A percentile compares a stretch with the other conserved stretches of the same genome.
Conservation (phyloP, 2,888 invertebrate genomes). For the Onchidella celtica region DNA sequence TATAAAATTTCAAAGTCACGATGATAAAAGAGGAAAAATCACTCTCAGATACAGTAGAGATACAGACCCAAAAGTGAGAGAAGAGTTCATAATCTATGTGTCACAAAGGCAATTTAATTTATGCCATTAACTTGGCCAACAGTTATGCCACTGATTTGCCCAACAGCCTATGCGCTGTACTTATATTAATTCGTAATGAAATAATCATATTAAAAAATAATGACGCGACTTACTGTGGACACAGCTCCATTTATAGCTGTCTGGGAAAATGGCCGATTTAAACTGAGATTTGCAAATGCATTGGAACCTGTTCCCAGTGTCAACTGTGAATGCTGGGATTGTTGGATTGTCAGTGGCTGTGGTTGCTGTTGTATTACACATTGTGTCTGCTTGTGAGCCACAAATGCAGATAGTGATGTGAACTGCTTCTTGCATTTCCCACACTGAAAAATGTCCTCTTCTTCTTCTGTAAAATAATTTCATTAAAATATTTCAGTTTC, state of each 20-base stretch:
- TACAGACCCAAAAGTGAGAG: too few relatives aligned
- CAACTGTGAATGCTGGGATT: constrained; percentile 48
- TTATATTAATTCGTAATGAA: too few relatives aligned
- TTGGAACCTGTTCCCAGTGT: constrained; percentile 24
- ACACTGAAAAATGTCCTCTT: constrained; percentile 87
- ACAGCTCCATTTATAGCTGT: constrained; percentile 31
- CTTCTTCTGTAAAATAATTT: constrained; percentile 79
- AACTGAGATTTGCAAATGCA: constrained; percentile 35
- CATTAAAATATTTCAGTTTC: neutral
- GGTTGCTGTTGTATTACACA: constrained; percentile 56
- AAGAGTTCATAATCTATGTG: too few relatives aligned
- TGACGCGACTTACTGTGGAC: constrained; percentile 33
- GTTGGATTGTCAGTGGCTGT: constrained; percentile 38
- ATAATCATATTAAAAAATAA: too few relatives aligned
- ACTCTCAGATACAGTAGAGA: too few relatives aligned
- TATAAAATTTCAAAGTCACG: too few relatives aligned
- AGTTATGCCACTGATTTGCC: too few relatives aligned
- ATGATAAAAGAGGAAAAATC: too few relatives aligned
- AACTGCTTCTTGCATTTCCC: constrained; percentile 86
- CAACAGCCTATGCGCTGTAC: too few relatives aligned
- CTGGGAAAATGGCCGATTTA: constrained; percentile 31
- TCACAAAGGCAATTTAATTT: too few relatives aligned
- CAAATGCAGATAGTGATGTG: constrained; percentile 83
- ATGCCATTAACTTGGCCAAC: too few relatives aligned
- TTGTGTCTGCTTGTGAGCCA: constrained; percentile 83